These are phyloP conservation scores for Pyrocephalus nanus DNA, from an alignment of 2,797 vertebrate genomes.

Conservation along the genomic window DNA sequence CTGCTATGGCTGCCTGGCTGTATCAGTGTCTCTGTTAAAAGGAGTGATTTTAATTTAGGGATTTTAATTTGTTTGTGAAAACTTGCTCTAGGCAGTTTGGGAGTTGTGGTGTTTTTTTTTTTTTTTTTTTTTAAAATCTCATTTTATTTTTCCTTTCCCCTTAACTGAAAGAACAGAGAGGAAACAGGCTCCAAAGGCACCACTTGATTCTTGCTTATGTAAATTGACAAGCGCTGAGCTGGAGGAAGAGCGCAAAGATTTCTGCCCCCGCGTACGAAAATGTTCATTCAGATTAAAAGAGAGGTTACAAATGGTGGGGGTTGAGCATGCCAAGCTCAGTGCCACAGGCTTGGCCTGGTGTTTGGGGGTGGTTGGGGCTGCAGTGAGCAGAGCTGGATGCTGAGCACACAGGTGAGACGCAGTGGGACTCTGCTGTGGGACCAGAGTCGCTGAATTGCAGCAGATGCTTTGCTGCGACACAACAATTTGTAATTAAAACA, in stretches of 20 bases:
- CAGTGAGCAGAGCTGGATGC: not conserved
- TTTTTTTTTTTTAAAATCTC: not conserved
- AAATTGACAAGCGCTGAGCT: not conserved
- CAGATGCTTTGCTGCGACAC: constrained; percentile 31
- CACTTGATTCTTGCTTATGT: not conserved
- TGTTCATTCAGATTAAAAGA: not conserved
- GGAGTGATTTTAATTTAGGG: not conserved
- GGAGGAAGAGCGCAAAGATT: not conserved
- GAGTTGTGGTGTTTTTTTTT: not conserved
- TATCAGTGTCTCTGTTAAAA: not conserved
- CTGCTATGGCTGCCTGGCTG: not conserved
- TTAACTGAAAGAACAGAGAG: not conserved
- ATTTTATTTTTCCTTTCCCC: not conserved
- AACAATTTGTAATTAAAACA: constrained; percentile 62
- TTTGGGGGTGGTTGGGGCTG: not conserved
- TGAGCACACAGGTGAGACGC: rapidly evolving
- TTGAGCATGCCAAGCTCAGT: not conserved
- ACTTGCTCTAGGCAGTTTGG: not conserved
- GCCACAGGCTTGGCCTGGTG: not conserved
- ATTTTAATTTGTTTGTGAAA: constrained; percentile 24
- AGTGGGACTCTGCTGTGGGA: not conserved
- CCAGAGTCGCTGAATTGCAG: not conserved
- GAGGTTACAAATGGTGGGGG: rapidly evolving
- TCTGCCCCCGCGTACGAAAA: not conserved
- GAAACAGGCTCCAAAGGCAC: not conserved